Conservation (phyloP, 2,888 invertebrate species). For the Antheraea assamensis region DNA sequence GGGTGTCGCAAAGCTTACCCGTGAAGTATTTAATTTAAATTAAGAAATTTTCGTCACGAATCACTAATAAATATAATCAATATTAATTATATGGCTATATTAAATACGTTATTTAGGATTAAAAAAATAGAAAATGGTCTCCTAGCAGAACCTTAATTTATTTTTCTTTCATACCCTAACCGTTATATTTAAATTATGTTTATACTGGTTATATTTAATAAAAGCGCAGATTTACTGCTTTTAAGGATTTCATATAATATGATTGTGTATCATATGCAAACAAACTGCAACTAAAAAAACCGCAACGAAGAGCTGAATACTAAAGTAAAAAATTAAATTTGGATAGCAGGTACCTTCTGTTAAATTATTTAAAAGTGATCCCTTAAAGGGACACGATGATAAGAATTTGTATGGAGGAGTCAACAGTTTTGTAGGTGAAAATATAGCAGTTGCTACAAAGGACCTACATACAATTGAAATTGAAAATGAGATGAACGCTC, state of each 20-base stretch:
- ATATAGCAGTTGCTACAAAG: too few relatives aligned
- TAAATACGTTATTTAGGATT: neutral
- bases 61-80: neutral
- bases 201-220: neutral
- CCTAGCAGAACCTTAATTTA: neutral
- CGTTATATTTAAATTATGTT: neutral
- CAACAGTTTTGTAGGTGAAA: too few relatives aligned
- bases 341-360: neutral
- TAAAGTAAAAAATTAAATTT: neutral
- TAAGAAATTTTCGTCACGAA: neutral
- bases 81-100: neutral
- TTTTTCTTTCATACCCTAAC: neutral
- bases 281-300: neutral
- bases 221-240: neutral
- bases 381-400: neutral
- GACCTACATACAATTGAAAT: too few relatives aligned
- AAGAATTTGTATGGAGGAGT: neutral
- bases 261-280: neutral
- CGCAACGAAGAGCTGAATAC: neutral
- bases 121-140: neutral
- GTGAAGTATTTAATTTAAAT: neutral
- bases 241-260: neutral
- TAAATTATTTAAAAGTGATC: neutral
- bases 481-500: too few relatives aligned
- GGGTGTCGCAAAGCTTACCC: neutral